These are phyloP conservation scores for Philypnodon macrostomus DNA, from an alignment of 2,797 vertebrate species.

Conservation along the genomic window DNA sequence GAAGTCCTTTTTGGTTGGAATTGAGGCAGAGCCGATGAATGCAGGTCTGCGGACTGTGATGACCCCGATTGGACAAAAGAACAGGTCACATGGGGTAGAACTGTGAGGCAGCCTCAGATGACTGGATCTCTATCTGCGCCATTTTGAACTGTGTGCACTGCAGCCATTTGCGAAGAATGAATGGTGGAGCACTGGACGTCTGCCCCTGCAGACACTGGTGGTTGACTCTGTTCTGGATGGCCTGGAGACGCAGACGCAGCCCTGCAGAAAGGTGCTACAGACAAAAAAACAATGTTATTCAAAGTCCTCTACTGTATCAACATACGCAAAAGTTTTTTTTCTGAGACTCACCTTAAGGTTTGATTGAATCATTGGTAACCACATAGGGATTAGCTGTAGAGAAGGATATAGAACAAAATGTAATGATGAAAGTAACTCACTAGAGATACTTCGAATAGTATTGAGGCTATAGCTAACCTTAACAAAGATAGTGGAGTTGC, in stretches of 20 bases:
- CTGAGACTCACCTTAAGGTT: conserved; percentile 87
- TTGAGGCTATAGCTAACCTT: conserved; percentile 80
- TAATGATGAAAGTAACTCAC: background rate
- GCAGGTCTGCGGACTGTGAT: conserved; percentile 35
- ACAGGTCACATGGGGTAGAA: conserved; percentile 94
- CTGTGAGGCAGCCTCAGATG: conserved; percentile 95
- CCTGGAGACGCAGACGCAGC: conserved; percentile 94
- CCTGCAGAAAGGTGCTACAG: conserved; percentile 93
- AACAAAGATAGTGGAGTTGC: conserved; percentile 98
- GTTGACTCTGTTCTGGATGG: conserved; percentile 96
- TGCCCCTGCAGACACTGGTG: conserved; percentile 89
- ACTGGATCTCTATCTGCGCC: conserved; percentile 99
- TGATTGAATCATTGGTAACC: conserved; percentile 98
- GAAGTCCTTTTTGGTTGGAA: conserved; percentile 33
- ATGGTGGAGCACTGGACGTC: conserved; percentile 80
- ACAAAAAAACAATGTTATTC: background rate
- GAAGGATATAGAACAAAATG: conserved; percentile 18
- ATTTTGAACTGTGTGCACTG: conserved; percentile 99
- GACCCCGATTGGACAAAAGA: conserved; percentile 27
- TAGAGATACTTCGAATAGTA: background rate
- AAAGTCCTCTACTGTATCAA: conserved; percentile 4
- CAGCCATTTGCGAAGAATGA: conserved; percentile 93
- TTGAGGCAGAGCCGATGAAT: conserved; percentile 24
- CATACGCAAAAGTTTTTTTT: background rate
- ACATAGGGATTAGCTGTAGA: conserved; percentile 95